A percentile compares a stretch with the other conserved stretches of the same genome.
Conservation (phyloP, 2,113 vertebrate genomes). For the Accipiter virgatus region DNA sequence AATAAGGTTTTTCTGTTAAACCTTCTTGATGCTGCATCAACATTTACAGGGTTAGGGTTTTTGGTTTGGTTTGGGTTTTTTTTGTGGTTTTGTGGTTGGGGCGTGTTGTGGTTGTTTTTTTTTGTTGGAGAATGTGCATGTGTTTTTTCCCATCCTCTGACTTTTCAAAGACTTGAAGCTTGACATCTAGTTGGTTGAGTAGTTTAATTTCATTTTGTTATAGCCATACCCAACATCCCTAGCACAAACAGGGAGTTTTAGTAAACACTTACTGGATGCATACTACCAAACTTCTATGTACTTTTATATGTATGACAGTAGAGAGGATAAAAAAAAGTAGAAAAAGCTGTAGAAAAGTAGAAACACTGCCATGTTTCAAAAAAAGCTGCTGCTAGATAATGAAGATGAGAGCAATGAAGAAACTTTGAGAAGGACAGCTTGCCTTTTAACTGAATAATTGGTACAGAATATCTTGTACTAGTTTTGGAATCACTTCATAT, state of each 20-base stretch:
- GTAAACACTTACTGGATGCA: background rate
- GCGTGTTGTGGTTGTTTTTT: accelerated
- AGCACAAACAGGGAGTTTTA: background rate
- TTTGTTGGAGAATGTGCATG: accelerated
- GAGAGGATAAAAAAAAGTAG: background rate
- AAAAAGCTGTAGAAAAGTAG: background rate
- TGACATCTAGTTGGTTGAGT: background rate
- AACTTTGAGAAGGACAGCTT: background rate
- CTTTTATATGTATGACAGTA: background rate
- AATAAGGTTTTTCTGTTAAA: background rate
- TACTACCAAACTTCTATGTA: background rate
- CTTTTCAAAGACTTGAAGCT: background rate
- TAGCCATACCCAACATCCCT: background rate
- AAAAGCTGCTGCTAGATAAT: background rate
- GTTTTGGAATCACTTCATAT: background rate
- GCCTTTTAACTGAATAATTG: background rate
- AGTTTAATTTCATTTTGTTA: background rate
- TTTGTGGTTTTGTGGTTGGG: background rate
- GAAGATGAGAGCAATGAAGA: background rate
- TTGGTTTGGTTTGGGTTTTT: background rate
- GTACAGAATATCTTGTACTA: background rate
- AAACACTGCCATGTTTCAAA: background rate
- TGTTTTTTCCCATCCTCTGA: background rate
- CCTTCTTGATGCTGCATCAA: background rate
- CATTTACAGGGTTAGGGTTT: background rate